A percentile compares a stretch with the other conserved stretches of the same genome.
These are phyloP conservation scores for Bombus sylvicola DNA, from an alignment of 1,140 invertebrate species.

Conservation along the genomic window DNA sequence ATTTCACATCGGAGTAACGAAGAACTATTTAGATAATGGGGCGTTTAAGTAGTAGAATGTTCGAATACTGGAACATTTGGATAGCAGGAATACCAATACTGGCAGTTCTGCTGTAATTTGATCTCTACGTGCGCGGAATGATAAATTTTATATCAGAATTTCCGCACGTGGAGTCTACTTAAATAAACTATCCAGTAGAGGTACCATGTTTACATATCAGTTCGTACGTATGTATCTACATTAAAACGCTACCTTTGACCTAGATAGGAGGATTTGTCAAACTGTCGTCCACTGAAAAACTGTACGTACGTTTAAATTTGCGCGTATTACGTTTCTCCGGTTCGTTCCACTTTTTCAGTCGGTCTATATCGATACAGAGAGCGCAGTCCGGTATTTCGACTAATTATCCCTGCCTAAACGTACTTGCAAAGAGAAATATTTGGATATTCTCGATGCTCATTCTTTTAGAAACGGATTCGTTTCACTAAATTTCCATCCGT, in stretches of 20 bases:
- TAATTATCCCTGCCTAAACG: not conserved
- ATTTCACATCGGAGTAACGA: not conserved
- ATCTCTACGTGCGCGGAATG: not conserved
- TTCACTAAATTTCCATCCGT: slow-evolving; percentile 21
- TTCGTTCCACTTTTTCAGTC: not conserved
- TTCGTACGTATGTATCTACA: not conserved
- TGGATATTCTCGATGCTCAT: not conserved
- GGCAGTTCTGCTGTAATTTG: not conserved
- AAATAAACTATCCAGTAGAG: not conserved
- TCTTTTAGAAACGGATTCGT: not conserved
- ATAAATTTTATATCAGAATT: not conserved
- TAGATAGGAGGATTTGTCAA: not conserved
- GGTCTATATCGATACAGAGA: not conserved
- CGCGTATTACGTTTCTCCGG: not conserved
- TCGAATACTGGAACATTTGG: not conserved
- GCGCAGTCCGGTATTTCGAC: not conserved
- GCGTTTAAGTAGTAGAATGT: not conserved
- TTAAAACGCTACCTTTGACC: not conserved
- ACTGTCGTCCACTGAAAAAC: not conserved
- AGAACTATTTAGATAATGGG: not conserved
- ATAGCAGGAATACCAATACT: not conserved
- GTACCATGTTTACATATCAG: not conserved
- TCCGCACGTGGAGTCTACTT: not conserved
- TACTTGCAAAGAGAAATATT: not conserved
- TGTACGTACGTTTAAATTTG: not conserved